phyloP scores from a whole-genome alignment of 2,113 vertebrate genomes.

The Lepisosteus oculatus region DNA sequence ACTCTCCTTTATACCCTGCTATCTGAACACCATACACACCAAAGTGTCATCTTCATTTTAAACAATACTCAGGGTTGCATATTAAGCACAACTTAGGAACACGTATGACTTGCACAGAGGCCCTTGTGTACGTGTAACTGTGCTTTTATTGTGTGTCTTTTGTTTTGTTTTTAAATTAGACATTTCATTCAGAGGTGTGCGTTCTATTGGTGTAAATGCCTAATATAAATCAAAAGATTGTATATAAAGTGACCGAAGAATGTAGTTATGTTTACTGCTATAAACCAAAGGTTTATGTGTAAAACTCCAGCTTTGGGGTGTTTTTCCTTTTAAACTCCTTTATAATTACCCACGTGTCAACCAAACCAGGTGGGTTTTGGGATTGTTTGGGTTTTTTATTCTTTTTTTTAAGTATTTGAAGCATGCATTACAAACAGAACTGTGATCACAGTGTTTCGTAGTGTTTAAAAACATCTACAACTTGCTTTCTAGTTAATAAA shows the following conservation, averaged over 20 bases:
- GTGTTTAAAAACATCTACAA: conserved; percentile 32
- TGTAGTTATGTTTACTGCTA: conserved; percentile 56
- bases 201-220: conserved; percentile 36
- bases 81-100: conserved; percentile 31
- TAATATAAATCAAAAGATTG: conserved; percentile 38
- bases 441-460: conserved; percentile 39
- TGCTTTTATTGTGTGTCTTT: conserved; percentile 16
- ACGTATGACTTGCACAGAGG: conserved; percentile 12
- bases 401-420: conserved; percentile 44
- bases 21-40: not conserved
- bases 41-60: conserved; percentile 1
- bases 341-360: not conserved
- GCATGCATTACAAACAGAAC: conserved; percentile 43
- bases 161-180: conserved; percentile 30
- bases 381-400: conserved; percentile 18
- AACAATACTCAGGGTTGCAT: conserved; percentile 46
- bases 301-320: conserved; percentile 3
- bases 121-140: conserved; percentile 19
- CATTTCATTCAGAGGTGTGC: conserved; percentile 30
- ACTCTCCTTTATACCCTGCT: not conserved
- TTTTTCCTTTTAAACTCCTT: not conserved
- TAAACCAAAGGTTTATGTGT: conserved; percentile 37
- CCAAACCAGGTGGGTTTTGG: conserved; percentile 1
- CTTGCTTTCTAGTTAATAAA: conserved; percentile 42
- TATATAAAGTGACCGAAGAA: conserved; percentile 53